Conservation (phyloP, 2,113 vertebrate species). For the Ailuropoda melanoleuca region DNA sequence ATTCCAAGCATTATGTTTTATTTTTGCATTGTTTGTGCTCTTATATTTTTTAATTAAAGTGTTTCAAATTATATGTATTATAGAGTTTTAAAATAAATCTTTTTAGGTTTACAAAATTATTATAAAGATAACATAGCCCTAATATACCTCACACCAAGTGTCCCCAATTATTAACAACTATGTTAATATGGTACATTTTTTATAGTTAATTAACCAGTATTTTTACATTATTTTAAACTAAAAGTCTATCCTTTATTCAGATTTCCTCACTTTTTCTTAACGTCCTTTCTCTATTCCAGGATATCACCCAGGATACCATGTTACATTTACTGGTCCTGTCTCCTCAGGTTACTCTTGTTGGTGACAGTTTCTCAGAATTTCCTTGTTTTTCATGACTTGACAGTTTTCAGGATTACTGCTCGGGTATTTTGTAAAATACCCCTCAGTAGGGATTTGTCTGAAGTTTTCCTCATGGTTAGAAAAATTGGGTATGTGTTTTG, state of each 20-base stretch:
- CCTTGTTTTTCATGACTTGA: background rate
- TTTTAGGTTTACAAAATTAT: background rate
- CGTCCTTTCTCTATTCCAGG: background rate
- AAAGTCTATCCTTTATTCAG: background rate
- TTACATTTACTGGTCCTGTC: background rate
- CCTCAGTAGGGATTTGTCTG: background rate
- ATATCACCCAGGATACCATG: background rate
- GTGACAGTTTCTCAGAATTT: background rate
- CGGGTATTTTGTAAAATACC: background rate
- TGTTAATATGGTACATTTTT: background rate
- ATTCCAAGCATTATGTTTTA: background rate
- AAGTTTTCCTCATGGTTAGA: background rate
- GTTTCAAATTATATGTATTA: background rate
- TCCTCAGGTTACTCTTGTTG: background rate
- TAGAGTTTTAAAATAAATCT: background rate
- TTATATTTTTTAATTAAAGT: background rate
- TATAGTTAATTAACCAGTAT: background rate
- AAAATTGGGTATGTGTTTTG: background rate
- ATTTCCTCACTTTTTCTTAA: background rate
- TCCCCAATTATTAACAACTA: background rate
- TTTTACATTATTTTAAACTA: background rate
- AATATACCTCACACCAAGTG: background rate
- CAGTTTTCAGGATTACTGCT: background rate
- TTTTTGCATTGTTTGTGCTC: background rate
- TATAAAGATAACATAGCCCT: background rate